Evolutionary conservation across 1,140 invertebrate genomes (phyloP).

Genomic region (Heliconius hewitsoni): DNA sequence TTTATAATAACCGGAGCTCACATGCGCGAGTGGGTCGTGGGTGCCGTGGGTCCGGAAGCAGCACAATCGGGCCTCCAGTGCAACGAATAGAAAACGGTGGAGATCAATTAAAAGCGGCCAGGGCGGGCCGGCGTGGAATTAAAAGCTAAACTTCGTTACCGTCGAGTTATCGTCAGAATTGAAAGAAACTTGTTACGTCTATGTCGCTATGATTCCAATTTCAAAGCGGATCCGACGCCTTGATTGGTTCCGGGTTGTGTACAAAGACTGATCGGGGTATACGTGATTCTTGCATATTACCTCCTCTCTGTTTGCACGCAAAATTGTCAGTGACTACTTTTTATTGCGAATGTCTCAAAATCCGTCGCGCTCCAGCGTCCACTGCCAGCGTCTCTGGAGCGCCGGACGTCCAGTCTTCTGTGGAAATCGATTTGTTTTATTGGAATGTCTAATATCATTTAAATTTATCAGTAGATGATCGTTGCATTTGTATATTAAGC

Average conservation of each 20-base stretch:
- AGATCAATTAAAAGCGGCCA: constrained; percentile 70
- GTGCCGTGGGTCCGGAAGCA: background rate
- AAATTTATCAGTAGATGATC: background rate
- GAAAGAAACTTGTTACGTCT: constrained; percentile 79
- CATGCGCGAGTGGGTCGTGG: background rate
- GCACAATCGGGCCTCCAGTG: constrained; percentile 36
- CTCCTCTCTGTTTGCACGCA: constrained; percentile 38
- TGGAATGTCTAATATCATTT: background rate
- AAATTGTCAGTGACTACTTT: constrained; percentile 32
- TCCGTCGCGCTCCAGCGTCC: background rate
- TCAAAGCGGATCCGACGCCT: constrained; percentile 70
- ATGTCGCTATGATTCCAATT: constrained; percentile 76
- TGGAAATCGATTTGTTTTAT: background rate
- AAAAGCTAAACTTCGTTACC: constrained; percentile 78
- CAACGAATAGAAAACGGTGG: constrained; percentile 57
- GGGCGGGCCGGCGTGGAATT: constrained; percentile 62
- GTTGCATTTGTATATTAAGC: too few relatives aligned
- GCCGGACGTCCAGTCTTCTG: background rate
- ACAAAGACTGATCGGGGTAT: constrained; percentile 50
- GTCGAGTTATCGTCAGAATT: constrained; percentile 71
- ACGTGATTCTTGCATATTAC: constrained; percentile 61
- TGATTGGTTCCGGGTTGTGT: constrained; percentile 70
- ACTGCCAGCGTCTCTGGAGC: background rate
- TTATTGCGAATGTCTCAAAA: constrained; percentile 33
- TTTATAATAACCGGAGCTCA: background rate